Conservation (phyloP, 2,113 vertebrate species). For the Psophia crepitans region DNA sequence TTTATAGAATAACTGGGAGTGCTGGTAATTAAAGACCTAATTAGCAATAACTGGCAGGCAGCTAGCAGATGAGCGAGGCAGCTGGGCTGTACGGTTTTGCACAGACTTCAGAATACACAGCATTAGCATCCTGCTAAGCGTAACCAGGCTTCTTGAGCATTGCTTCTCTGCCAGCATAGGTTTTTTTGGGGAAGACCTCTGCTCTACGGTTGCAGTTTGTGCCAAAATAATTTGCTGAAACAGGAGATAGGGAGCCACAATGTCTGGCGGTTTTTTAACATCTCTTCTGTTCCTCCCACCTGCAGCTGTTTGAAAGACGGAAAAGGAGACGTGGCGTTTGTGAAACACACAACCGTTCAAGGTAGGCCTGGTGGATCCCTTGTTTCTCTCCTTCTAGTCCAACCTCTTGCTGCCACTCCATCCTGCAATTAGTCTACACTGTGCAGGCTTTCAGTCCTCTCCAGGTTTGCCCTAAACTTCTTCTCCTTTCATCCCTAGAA, state of each 20-base stretch:
- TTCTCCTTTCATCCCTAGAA: not conserved
- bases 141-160: not conserved
- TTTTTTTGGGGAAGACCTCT: not conserved
- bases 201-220: not conserved
- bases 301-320: slow-evolving; percentile 82
- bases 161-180: not conserved
- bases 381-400: not conserved
- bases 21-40: not conserved
- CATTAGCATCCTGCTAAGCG: not conserved
- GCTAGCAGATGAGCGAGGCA: not conserved
- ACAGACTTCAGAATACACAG: not conserved
- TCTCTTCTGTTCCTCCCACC: not conserved
- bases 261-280: not conserved
- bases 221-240: not conserved
- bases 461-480: not conserved
- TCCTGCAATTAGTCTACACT: not conserved
- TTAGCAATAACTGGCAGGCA: not conserved
- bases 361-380: slow-evolving; percentile 63
- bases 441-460: not conserved
- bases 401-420: not conserved
- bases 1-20: not conserved
- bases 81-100: not conserved
- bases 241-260: not conserved
- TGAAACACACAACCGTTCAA: slow-evolving; percentile 83
- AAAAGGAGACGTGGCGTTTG: slow-evolving; percentile 84